Percentiles rank a stretch among this genome's conserved stretches.
Conservation (phyloP, 2,113 vertebrate genomes). For the Turdus rufiventris region DNA sequence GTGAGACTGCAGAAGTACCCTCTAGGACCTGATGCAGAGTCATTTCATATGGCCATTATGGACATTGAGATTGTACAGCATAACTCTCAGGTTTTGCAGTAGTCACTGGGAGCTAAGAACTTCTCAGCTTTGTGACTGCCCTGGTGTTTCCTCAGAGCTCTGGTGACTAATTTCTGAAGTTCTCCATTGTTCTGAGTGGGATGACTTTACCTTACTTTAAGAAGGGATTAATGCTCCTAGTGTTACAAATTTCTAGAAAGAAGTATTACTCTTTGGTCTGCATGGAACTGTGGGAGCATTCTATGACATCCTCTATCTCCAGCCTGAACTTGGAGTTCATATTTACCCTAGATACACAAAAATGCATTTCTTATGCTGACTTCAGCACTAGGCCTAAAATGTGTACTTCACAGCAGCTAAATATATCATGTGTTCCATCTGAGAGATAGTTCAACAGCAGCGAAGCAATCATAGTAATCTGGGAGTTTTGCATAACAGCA, state of each 20-base stretch:
- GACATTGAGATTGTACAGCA: background rate
- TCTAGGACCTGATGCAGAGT: background rate
- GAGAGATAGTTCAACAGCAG: background rate
- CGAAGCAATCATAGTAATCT: fast-evolving
- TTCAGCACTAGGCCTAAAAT: background rate
- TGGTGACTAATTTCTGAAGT: background rate
- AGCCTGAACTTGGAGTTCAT: background rate
- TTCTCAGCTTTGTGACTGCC: background rate
- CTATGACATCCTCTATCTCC: background rate
- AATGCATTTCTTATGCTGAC: background rate
- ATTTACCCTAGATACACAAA: background rate
- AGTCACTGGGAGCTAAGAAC: background rate
- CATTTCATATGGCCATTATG: fast-evolving
- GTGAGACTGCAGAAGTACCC: background rate
- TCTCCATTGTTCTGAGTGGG: background rate
- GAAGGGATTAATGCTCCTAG: background rate
- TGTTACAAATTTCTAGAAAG: background rate
- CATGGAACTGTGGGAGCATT: background rate
- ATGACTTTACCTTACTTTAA: background rate
- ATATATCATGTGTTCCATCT: background rate
- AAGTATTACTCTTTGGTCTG: background rate
- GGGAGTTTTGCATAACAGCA: background rate
- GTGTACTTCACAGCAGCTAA: background rate
- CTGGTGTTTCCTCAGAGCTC: background rate
- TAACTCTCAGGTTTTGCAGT: background rate